Conservation (phyloP, 2,113 vertebrate species). For the Megaceryle torquata region DNA sequence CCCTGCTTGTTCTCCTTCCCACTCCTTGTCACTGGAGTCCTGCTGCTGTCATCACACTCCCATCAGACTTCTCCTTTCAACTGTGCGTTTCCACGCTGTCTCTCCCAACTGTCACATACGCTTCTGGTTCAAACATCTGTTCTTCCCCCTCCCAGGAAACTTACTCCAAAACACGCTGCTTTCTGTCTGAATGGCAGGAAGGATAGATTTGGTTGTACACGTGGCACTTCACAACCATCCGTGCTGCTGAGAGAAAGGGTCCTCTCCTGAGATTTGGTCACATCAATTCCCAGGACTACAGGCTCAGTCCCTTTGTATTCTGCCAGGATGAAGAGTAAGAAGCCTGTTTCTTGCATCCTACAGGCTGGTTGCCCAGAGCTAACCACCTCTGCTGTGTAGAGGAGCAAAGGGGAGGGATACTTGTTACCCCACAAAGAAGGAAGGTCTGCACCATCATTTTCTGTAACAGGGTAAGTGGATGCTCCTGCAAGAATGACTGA, state of each 20-base stretch:
- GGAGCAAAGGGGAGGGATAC: not conserved
- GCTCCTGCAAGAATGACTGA: not conserved
- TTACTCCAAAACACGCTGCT: slow-evolving; percentile 48
- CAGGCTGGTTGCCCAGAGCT: not conserved
- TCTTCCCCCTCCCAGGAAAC: slow-evolving; percentile 49
- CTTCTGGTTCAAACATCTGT: slow-evolving; percentile 69
- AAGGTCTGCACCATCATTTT: not conserved
- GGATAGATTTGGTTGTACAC: not conserved
- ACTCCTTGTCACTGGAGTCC: slow-evolving; percentile 67
- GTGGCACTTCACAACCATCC: not conserved
- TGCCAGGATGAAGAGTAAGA: not conserved
- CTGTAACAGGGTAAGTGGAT: not conserved
- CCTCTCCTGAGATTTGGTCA: not conserved
- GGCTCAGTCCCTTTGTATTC: not conserved
- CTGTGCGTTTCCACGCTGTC: slow-evolving; percentile 58
- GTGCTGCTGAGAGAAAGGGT: not conserved
- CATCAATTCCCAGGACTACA: not conserved
- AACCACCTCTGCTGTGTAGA: not conserved
- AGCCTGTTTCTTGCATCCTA: not conserved
- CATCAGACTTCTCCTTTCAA: slow-evolving; percentile 67
- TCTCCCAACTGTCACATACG: slow-evolving; percentile 63
- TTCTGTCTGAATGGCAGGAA: slow-evolving; percentile 43
- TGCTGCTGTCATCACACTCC: slow-evolving; percentile 66
- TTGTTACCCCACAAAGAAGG: not conserved
- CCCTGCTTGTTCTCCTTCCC: slow-evolving; percentile 66